Evolutionary conservation across 2,113 vertebrate species (phyloP).

Genomic region (Hippocampus guttulatus): DNA sequence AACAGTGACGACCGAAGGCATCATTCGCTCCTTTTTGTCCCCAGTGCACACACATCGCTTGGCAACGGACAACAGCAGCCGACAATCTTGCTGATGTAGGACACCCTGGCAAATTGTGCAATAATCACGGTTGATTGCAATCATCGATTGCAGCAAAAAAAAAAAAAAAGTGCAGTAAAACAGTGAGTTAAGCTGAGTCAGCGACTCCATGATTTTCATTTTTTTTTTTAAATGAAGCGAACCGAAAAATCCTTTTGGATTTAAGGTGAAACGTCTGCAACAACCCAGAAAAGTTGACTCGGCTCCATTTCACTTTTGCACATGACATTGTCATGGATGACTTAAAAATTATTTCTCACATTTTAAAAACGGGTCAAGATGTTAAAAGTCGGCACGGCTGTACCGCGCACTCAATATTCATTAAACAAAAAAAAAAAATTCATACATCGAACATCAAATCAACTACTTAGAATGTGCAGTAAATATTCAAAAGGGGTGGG

Average conservation of each 20-base stretch:
- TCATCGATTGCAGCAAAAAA: too few relatives aligned
- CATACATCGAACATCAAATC: constrained; percentile 62
- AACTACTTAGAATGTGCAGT: constrained; percentile 62
- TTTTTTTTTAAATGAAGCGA: too few relatives aligned
- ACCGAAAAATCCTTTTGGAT: background rate
- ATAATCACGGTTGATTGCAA: too few relatives aligned
- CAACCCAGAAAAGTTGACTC: background rate
- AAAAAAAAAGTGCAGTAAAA: too few relatives aligned
- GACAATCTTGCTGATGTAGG: constrained; percentile 47
- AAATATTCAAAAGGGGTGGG: constrained; percentile 45
- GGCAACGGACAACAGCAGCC: constrained; percentile 60
- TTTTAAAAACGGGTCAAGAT: too few relatives aligned
- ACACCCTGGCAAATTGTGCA: constrained; percentile 9
- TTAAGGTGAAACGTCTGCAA: background rate
- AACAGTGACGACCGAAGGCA: constrained; percentile 56
- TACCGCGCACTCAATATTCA: background rate
- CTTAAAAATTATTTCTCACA: too few relatives aligned
- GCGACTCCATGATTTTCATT: too few relatives aligned
- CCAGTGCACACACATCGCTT: constrained; percentile 56
- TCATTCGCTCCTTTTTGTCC: constrained; percentile 33
- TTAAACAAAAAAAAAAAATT: background rate
- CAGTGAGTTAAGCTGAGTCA: too few relatives aligned
- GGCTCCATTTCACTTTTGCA: background rate
- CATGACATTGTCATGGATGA: background rate
- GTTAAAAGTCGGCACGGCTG: background rate